Evolutionary conservation across 1,140 invertebrate species (phyloP), one percentile per base, ranked within the genome.

Genomic region (Agraylea sexmaculata): DNA sequence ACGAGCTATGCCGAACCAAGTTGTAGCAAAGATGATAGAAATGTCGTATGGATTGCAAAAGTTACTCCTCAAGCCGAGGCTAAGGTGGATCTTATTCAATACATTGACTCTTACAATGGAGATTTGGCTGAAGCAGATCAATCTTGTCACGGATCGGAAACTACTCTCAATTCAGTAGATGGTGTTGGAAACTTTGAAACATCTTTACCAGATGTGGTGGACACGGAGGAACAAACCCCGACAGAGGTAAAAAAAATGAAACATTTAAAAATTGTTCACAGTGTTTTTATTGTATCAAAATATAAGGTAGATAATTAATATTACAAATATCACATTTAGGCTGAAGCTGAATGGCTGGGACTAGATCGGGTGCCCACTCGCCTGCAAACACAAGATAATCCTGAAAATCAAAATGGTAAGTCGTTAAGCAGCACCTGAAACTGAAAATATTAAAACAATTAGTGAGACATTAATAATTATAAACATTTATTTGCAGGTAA

Each of bases 331-430:
- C 29, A 30, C 29, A 30, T n/a, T 5, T 4, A 68, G 65, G 65
- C 65, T 45, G 65, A 68, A 62, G 64, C 64, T 50, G 65, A 66
- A 52, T 68, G 65, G 65, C 58, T 68, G 50, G 60, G 65, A 52
- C 59, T 68, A 57, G 65, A 68, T 54, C 60, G 64, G 54, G 62
- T 66, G 53, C 61, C 65, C 56, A 66, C 65, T 57, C 61, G 64
- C 55, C 61, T 68, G 60, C 64, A 66, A 48, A 60, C 59, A 56
- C 61, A 60, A 53, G 60, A 66, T 52, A 54, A 58, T 60, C 61
- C 62, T 66, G 65, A 60, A 66, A 66, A 64, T 56, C 60, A 66
- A 56, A 66, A 64, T 60, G 64, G 64, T 65, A 32, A 47, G 63
- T 51, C n/a, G n/a, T n/a, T n/a, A n/a, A n/a, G n/a, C n/a, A n/a